Evolutionary conservation across 2,113 vertebrate species (phyloP).

Genomic region (Otis tarda): DNA sequence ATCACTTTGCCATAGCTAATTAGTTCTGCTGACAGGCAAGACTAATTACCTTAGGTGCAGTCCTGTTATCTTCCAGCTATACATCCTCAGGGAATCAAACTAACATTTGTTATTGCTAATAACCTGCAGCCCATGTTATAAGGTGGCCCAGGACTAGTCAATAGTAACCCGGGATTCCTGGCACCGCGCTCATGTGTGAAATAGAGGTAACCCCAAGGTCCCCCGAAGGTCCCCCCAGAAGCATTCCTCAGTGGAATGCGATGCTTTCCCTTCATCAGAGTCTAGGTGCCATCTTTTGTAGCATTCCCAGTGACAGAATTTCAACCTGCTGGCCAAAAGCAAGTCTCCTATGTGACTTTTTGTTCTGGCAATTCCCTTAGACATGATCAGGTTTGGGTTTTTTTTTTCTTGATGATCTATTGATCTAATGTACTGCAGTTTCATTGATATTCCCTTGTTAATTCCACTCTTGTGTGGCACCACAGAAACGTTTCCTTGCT

Average conservation of each 20-base stretch:
- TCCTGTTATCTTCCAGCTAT: background rate
- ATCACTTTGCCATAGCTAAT: background rate
- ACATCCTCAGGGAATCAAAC: background rate
- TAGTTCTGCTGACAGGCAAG: slow-evolving; percentile 1
- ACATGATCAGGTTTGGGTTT: background rate
- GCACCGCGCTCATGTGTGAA: background rate
- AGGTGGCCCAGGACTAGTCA: background rate
- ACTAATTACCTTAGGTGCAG: background rate
- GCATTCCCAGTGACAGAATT: background rate
- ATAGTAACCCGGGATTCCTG: background rate
- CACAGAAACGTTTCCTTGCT: slow-evolving; percentile 30
- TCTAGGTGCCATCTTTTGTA: background rate
- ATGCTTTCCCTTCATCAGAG: background rate
- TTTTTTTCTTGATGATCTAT: background rate
- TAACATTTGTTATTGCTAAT: background rate
- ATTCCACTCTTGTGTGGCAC: background rate
- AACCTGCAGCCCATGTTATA: background rate
- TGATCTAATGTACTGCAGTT: slow-evolving; percentile 7
- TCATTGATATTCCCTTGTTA: slow-evolving; percentile 23
- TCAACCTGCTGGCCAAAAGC: background rate
- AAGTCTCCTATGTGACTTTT: background rate
- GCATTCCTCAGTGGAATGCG: background rate
- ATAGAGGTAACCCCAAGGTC: background rate
- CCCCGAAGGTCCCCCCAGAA: rapidly evolving
- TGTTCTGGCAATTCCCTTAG: background rate